Percentiles rank a stretch among this genome's conserved stretches.
Evolutionary conservation across 2,113 vertebrate species (phyloP).

Genomic region (Ovibos moschatus): DNA sequence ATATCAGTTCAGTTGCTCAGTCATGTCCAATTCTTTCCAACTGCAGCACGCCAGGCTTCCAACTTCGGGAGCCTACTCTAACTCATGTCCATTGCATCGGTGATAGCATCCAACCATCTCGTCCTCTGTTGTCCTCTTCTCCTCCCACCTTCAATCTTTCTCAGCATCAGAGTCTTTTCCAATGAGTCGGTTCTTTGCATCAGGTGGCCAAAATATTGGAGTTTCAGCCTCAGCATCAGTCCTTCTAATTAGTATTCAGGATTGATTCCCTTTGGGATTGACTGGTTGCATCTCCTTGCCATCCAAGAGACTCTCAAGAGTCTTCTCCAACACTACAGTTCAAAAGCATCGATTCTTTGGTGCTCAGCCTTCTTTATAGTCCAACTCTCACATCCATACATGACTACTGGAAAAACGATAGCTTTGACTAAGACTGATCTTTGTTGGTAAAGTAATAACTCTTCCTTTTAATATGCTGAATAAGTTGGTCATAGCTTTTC

Average conservation of each 20-base stretch:
- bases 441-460: not conserved
- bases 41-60: not conserved
- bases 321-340: not conserved
- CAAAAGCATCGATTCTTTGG: not conserved
- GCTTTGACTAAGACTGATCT: not conserved
- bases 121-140: not conserved
- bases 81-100: rapidly evolving
- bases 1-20: not conserved
- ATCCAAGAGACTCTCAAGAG: not conserved
- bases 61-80: not conserved
- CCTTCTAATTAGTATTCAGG: not conserved
- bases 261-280: not conserved
- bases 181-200: not conserved
- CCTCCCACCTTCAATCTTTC: not conserved
- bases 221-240: not conserved
- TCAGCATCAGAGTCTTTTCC: not conserved
- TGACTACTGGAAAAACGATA: not conserved
- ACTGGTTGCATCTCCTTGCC: not conserved
- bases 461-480: not conserved
- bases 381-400: not conserved
- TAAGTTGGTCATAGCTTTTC: not conserved
- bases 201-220: not conserved
- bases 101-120: not conserved
- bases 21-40: not conserved
- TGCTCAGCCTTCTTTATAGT: not conserved